Percentiles rank a stretch among this genome's conserved stretches.
These are phyloP conservation scores for Wiebesia pumilae DNA, from an alignment of 1,140 invertebrate species.

Conservation along the genomic window DNA sequence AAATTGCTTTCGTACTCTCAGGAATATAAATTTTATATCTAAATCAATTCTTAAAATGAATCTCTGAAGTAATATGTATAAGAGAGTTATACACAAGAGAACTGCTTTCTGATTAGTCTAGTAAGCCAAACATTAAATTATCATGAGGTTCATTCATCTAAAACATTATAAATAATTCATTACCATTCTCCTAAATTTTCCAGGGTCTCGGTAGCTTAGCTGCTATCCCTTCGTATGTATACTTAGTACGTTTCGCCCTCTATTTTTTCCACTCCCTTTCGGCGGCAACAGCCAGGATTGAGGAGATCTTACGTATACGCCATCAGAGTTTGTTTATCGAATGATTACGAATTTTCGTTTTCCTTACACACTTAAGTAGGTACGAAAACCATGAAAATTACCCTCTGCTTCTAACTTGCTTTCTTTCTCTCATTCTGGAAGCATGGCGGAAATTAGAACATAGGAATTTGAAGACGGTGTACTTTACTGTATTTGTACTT, in stretches of 20 bases:
- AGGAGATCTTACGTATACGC: not conserved
- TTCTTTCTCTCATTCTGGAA: not conserved
- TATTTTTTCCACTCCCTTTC: slow-evolving; percentile 7
- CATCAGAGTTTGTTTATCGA: slow-evolving; percentile 17
- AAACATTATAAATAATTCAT: slow-evolving; percentile 22
- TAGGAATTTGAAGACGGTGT: not conserved
- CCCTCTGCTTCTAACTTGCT: not conserved
- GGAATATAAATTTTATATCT: no score
- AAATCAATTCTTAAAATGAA: no score
- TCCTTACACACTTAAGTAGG: not conserved
- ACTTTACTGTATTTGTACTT: not conserved
- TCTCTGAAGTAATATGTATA: not conserved
- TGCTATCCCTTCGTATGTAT: not conserved
- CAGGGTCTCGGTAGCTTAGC: not conserved
- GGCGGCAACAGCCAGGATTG: not conserved
- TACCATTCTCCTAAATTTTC: slow-evolving; percentile 20
- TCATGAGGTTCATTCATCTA: not conserved
- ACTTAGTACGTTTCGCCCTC: not conserved
- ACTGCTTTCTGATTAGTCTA: not conserved
- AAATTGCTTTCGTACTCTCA: no score
- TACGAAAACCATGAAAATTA: slow-evolving; percentile 11
- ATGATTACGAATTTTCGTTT: slow-evolving; percentile 19
- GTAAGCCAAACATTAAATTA: not conserved
- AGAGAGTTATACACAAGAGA: not conserved
- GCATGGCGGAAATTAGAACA: not conserved